Base-by-base conservation (phyloP, 2,888 invertebrate genomes). In the Orthonychiurus folsomi region DNA sequence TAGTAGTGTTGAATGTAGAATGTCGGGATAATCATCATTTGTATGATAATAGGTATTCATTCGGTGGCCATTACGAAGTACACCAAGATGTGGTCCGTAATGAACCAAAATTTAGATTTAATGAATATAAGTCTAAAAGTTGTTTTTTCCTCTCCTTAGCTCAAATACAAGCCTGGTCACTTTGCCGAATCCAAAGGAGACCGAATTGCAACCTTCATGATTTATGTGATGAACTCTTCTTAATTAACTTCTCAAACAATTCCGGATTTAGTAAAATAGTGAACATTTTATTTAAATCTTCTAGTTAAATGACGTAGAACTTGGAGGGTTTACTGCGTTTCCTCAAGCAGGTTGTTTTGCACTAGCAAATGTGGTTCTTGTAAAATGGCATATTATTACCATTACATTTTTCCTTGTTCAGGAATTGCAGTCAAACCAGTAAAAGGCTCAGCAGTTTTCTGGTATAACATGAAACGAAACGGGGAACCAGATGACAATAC, bases 381-480 rank as follows among this genome's bases (percentile, higher is more conserved):
- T n/a, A n/a, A n/a, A n/a, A n/a, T n/a, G n/a, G n/a, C n/a, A n/a
- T n/a, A n/a, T n/a, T n/a, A n/a, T n/a, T n/a, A n/a, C n/a, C n/a
- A n/a, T n/a, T n/a, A n/a, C n/a, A 65, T 65, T 3, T 72, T 72
- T 60, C 70, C 72, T 47, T 54, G 63, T n/a, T 54, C 69, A 18
- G 70, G 72, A n/a, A 59, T 66, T n/a, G 59, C 64, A 9, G 67
- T 69, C 1, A 69, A 65, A 53, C 72, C 73, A 1, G 59, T 64
- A 9, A 69, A 70, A 75, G 77, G 77, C 18, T 71, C 75, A 23
- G 77, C 77, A 56, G 77, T 77, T 27, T 77, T 78, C 66, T 78
- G 78, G 78, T 77, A 76, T 64, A 78, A 78, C 63, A 66, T 77
- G n/a, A 70, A 73, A 59, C 73, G 69, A 63, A 76, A 73, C 69